Evolutionary conservation across 2,888 invertebrate genomes (phyloP).

Genomic region (Limenitis arthemis): DNA sequence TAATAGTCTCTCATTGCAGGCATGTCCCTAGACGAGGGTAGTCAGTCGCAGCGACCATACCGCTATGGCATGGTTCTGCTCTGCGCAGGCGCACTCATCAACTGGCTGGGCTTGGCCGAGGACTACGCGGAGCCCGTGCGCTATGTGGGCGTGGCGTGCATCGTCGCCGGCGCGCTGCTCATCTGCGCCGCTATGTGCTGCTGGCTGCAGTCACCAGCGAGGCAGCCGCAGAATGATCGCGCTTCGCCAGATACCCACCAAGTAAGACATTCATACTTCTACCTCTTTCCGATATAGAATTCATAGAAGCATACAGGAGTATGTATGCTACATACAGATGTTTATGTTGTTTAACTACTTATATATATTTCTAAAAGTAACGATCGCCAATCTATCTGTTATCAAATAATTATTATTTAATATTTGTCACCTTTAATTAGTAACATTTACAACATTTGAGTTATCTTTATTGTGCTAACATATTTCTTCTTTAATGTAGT

Average conservation of each 20-base stretch:
- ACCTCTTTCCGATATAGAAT: background rate
- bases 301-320: background rate
- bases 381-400: too few relatives aligned
- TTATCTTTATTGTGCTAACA: too few relatives aligned
- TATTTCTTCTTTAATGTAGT: background rate
- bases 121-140: conserved; percentile 80
- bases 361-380: too few relatives aligned
- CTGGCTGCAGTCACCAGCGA: conserved; percentile 74
- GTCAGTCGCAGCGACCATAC: conserved; percentile 79
- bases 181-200: conserved; percentile 83
- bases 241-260: conserved; percentile 64
- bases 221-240: conserved; percentile 57
- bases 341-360: background rate
- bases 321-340: too few relatives aligned
- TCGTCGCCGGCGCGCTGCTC: conserved; percentile 80
- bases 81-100: conserved; percentile 80
- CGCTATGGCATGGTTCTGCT: conserved; percentile 81
- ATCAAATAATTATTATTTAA: too few relatives aligned
- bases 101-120: conserved; percentile 81
- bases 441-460: too few relatives aligned
- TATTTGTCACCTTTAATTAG: too few relatives aligned
- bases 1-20: conserved; percentile 51
- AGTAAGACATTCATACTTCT: too few relatives aligned
- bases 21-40: conserved; percentile 77
- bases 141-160: conserved; percentile 81